Evolutionary conservation across 2,113 vertebrate genomes (phyloP), one percentile per base, ranked within the genome.

Genomic region (Xerus inauris): DNA sequence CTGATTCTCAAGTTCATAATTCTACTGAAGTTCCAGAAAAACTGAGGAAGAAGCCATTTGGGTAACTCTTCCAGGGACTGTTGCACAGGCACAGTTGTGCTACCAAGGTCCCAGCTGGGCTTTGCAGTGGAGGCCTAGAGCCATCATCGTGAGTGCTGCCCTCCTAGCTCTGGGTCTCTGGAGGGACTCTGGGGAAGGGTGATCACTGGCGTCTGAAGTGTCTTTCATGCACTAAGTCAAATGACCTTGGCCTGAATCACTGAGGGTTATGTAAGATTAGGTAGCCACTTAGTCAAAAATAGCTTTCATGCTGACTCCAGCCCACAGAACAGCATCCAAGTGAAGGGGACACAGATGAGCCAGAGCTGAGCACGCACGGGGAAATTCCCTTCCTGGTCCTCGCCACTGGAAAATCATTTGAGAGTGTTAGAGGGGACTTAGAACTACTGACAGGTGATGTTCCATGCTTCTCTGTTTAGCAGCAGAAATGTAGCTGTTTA

Each of bases 231-330:
- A 22, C 79, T 91, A 89, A 96, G 91, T 94, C 8, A 17, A 67
- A 92, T 97, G 96, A 97, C 96, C 96, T 97, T 96, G 96, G 88
- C 96, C 96, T 94, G 94, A 92, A 95, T 97, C 35, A 1, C 96
- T 76, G 51, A 91, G 89, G 59, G 96, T 96, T 94, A 89, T 94
- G 65, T 91, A 97, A 96, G 94, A 77, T 76, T 97, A 80, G 90
- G 95, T 96, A 96, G 71, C 93, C 54, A 76, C 95, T 96, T 76
- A 83, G 80, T 85, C 95, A 59, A 97, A 97, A 97, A 97, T 97
- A 96, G 94, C 96, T 95, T 28, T 85, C 85, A 8, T 87, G 96
- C 96, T 97, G 95, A 97, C 97, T 91, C 16, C 86, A 96, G 94
- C 84, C 89, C 49, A 84, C 81, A 88, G 89, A 91, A 83, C 69